Evolutionary conservation across 2,888 invertebrate genomes (phyloP).

Genomic region (Xylophagus ater): DNA sequence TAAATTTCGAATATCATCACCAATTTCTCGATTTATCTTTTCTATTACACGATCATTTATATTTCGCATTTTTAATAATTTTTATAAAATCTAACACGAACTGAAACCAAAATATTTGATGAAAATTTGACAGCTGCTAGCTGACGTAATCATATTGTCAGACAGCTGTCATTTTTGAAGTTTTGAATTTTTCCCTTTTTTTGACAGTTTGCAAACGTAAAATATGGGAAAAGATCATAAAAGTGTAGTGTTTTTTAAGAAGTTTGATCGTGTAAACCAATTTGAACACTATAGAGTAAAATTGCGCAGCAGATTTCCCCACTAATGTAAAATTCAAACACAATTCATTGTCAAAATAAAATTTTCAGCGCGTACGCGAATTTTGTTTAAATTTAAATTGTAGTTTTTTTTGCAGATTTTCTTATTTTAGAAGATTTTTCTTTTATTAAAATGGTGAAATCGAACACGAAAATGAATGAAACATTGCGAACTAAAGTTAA

Average conservation of each 20-base stretch:
- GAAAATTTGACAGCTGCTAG: not conserved
- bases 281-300: not conserved
- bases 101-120: not conserved
- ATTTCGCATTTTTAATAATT: constrained; percentile 22
- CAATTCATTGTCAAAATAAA: too few relatives aligned
- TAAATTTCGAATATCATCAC: constrained; percentile 43
- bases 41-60: constrained; percentile 38
- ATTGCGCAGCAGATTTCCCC: not conserved
- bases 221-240: not conserved
- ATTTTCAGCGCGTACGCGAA: not conserved
- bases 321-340: too few relatives aligned
- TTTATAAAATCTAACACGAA: not conserved
- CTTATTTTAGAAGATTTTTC: too few relatives aligned
- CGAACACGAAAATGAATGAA: constrained; percentile 4
- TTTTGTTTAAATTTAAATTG: not conserved
- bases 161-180: too few relatives aligned
- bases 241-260: not conserved
- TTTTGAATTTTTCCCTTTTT: not conserved
- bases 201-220: not conserved
- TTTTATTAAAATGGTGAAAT: too few relatives aligned
- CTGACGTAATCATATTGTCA: not conserved
- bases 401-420: not conserved
- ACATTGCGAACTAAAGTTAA: constrained; percentile 1
- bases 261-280: not conserved
- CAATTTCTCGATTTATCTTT: constrained; percentile 45